Evolutionary conservation across 2,113 vertebrate genomes (phyloP), one percentile per base, ranked within the genome.

Genomic region (Ptyas mucosa): DNA sequence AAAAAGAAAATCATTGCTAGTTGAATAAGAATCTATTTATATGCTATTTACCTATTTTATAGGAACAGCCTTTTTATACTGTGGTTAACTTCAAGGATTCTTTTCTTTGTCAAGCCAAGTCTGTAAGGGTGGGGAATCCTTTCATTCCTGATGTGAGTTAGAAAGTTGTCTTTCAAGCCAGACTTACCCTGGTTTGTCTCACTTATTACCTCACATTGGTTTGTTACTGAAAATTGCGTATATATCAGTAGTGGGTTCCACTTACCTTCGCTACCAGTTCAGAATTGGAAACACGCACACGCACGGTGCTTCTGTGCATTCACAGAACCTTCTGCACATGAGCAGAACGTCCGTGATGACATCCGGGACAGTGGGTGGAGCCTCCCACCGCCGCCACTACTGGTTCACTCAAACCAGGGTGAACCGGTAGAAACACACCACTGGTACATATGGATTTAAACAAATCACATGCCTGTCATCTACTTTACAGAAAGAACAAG

Each of bases 81-180:
- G 81, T 53, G 5, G 3, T 24, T 91, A 0, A 14, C 0, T 0
- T 8, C 89, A 26, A 24, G 24, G 24, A 24, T 39, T 81, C 7
- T 8, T 81, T 20, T 81, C 75, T 81, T 81, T 39, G 43, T 51
- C 11, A 69, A 2, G 90, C 69, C 88, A 91, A 88, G 7, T 89
- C 85, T 10, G 58, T 24, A 90, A 85, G 75, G 46, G 3, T 23
- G 24, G 91, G 55, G 26, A 39, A 29, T 5, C 92, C 39, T 54
- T 54, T 86, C 90, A 54, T 94, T 29, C 39, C 92, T 94, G 39
- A 3, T 14, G 0, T 4, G 93, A 58, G 15, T 69, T 94, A 90
- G 86, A 91, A 58, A 90, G 51, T 58, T 11, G 88, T 81, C 0
- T 1, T 0, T 12, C 64, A 86, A 90, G 21, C 87, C 54, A 91